Evolutionary conservation across 2,888 invertebrate genomes (phyloP).

Genomic region (Apocheima hispidaria): DNA sequence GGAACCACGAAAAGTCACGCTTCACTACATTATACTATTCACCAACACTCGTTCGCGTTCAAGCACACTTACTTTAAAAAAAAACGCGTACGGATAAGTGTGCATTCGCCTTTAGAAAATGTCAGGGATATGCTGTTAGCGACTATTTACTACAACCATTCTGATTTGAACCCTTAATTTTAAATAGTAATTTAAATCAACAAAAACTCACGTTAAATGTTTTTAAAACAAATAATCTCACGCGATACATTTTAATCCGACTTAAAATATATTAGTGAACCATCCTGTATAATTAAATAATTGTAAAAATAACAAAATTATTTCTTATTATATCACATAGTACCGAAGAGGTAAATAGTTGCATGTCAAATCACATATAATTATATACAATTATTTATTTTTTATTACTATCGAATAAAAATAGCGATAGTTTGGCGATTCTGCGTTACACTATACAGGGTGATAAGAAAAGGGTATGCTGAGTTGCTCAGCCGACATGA

Average conservation of each 20-base stretch:
- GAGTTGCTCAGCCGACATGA: too few relatives aligned
- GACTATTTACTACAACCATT: not conserved
- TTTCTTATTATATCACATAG: slow-evolving; percentile 52
- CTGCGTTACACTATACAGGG: too few relatives aligned
- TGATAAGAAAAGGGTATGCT: too few relatives aligned
- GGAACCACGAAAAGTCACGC: too few relatives aligned
- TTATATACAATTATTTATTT: slow-evolving; percentile 11
- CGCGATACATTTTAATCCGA: not conserved
- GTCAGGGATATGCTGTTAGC: not conserved
- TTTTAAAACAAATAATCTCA: not conserved
- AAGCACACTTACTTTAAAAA: too few relatives aligned
- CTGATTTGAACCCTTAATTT: not conserved
- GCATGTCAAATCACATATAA: slow-evolving; percentile 49
- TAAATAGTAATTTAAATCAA: not conserved
- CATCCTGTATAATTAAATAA: not conserved
- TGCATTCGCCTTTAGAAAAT: too few relatives aligned
- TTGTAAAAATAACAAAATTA: not conserved
- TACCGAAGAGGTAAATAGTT: slow-evolving; percentile 57
- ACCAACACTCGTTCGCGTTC: too few relatives aligned
- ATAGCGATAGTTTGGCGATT: too few relatives aligned
- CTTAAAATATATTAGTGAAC: not conserved
- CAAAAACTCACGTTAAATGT: not conserved
- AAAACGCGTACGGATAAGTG: too few relatives aligned
- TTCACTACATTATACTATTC: too few relatives aligned
- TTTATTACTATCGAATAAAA: slow-evolving; percentile 6